Conservation (phyloP, 1,140 invertebrate genomes). For the Nasonia longicornis region DNA sequence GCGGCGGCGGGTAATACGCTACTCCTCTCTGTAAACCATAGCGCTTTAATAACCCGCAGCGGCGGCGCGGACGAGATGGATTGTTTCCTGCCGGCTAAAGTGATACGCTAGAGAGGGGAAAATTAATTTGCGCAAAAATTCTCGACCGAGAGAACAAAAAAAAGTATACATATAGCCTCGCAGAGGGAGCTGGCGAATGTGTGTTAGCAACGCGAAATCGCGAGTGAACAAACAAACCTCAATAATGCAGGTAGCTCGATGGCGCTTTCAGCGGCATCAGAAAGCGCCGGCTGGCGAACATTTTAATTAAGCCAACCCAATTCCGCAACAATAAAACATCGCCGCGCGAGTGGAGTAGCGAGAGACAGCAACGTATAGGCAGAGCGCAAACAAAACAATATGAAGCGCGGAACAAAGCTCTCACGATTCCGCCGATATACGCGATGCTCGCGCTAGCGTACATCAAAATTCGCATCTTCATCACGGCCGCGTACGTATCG, state of each 20-base stretch:
- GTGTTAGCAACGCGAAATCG: neutral
- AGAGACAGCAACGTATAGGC: neutral
- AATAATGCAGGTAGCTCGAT: constrained; percentile 3
- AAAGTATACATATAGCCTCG: neutral
- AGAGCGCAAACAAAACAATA: neutral
- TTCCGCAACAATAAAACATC: constrained; percentile 1
- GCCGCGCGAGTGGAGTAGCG: neutral
- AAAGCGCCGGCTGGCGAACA: neutral
- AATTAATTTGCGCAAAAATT: neutral
- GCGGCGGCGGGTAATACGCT: too few species aligned
- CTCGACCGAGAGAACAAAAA: neutral
- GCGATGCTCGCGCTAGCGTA: neutral
- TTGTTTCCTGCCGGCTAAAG: too few species aligned
- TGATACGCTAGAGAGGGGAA: too few species aligned
- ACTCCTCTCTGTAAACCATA: too few species aligned
- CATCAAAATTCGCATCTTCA: constrained; percentile 22
- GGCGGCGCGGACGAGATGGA: too few species aligned
- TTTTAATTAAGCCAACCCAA: constrained; percentile 19
- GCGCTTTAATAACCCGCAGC: too few species aligned
- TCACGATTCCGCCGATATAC: neutral
- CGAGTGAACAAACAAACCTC: neutral
- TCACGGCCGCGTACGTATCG: neutral
- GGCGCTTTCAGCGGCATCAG: neutral
- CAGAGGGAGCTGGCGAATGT: neutral
- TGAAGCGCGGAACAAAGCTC: neutral